Conservation (phyloP, 2,888 invertebrate genomes). For the Torymus auratus region DNA sequence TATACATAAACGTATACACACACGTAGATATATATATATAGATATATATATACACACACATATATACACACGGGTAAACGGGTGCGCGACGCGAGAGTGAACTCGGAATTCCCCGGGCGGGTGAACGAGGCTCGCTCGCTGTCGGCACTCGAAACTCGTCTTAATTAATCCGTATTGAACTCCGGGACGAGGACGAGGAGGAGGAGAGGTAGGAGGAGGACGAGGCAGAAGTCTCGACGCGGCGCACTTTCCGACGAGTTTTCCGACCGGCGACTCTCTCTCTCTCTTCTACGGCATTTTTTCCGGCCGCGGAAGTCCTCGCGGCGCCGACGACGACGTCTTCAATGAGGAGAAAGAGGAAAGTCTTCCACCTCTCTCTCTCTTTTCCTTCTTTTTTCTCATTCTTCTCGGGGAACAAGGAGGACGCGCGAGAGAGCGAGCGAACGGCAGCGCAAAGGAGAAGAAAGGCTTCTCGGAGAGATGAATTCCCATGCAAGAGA, state of each 20-base stretch:
- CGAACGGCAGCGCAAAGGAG: not conserved
- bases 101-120: constrained; percentile 30
- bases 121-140: constrained; percentile 6
- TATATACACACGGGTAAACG: not conserved
- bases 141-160: constrained; percentile 41
- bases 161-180: constrained; percentile 51
- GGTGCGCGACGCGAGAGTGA: not conserved
- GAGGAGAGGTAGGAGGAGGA: not conserved
- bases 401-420: constrained; percentile 6
- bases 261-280: not conserved
- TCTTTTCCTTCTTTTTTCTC: not conserved
- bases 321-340: not conserved
- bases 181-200: not conserved
- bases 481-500: constrained; percentile 6
- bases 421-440: not conserved
- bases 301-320: not conserved
- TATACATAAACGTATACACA: too few species aligned
- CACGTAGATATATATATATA: not conserved
- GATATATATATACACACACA: too few species aligned
- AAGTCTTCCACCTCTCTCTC: too few species aligned
- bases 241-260: constrained; percentile 24
- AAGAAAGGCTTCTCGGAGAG: not conserved
- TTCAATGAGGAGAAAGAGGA: not conserved
- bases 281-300: constrained; percentile 5
- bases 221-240: constrained; percentile 16